Evolutionary conservation across 2,797 vertebrate species (phyloP).

Genomic region (Morelia viridis): DNA sequence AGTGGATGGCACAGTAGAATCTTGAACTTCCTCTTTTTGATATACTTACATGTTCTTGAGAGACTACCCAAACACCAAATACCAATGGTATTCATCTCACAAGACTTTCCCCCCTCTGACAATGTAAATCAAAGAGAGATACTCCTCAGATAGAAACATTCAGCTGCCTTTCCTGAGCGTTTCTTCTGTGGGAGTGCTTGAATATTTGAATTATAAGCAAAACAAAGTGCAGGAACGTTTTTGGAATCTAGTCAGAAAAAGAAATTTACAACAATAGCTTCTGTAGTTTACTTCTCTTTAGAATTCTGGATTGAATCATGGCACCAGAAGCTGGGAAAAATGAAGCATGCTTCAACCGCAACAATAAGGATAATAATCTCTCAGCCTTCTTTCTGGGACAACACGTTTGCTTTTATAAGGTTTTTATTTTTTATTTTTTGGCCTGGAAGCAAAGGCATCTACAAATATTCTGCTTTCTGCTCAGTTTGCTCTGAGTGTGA

Average conservation of each 20-base stretch:
- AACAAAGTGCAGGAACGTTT: neutral
- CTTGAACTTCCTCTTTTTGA: neutral
- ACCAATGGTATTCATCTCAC: slow-evolving; percentile 39
- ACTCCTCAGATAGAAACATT: slow-evolving; percentile 53
- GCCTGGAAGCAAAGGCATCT: slow-evolving; percentile 4
- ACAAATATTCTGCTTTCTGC: neutral
- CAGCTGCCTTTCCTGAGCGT: slow-evolving; percentile 15
- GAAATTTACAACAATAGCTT: neutral
- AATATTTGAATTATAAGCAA: slow-evolving; percentile 59
- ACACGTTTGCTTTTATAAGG: neutral
- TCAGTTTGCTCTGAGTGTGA: neutral
- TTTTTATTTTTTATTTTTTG: neutral
- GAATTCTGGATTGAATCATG: slow-evolving; percentile 52
- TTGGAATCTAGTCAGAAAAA: slow-evolving; percentile 40
- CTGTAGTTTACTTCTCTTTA: slow-evolving; percentile 67
- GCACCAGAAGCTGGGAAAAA: slow-evolving; percentile 35
- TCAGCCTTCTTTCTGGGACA: neutral
- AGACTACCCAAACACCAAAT: neutral
- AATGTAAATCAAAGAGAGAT: slow-evolving; percentile 38
- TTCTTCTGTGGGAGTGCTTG: neutral
- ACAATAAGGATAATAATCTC: rapidly evolving
- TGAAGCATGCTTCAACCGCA: slow-evolving; percentile 5
- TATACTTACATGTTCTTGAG: neutral
- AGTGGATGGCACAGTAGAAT: rapidly evolving
- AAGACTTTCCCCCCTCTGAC: slow-evolving; percentile 36